A percentile compares a stretch with the other conserved stretches of the same genome.
phyloP scores from a whole-genome alignment of 2,797 vertebrate genomes.

The Nannoperca obscura region DNA sequence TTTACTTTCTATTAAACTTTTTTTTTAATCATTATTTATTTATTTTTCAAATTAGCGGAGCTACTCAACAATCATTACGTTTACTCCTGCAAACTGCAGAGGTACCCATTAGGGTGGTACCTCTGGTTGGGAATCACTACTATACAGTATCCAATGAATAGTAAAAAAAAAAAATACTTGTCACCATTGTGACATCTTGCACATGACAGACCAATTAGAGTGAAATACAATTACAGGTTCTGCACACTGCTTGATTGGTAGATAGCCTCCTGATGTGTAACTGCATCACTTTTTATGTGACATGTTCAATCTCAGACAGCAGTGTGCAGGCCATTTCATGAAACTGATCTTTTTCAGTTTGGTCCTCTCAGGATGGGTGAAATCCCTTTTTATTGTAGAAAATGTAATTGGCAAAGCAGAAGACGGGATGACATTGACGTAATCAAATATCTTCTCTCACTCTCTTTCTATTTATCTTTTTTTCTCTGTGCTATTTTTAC shows the following conservation, averaged over 20 bases:
- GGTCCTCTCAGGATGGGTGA: conserved; percentile 7
- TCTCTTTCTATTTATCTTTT: neutral
- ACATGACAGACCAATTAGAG: neutral
- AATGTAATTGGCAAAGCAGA: conserved; percentile 12
- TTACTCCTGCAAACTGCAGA: neutral
- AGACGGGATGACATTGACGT: conserved; percentile 34
- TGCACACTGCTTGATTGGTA: conserved; percentile 1
- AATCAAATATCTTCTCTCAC: conserved; percentile 22
- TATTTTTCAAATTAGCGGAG: neutral
- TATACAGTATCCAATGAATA: neutral
- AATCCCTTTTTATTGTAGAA: conserved; percentile 6
- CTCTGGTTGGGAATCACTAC: neutral
- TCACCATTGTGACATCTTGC: neutral
- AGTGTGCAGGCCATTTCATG: neutral
- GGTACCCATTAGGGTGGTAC: neutral
- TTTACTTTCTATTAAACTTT: neutral
- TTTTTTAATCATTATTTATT: neutral
- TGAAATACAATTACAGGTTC: neutral
- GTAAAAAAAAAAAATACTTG: neutral
- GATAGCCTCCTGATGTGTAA: conserved; percentile 4
- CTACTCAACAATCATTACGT: neutral
- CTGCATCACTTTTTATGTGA: neutral
- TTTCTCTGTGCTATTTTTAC: conserved; percentile 37
- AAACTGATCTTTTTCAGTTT: neutral
- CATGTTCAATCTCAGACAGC: conserved; percentile 2